phyloP scores from a whole-genome alignment of 2,888 invertebrate species.

The Barypeithes pellucidus region DNA sequence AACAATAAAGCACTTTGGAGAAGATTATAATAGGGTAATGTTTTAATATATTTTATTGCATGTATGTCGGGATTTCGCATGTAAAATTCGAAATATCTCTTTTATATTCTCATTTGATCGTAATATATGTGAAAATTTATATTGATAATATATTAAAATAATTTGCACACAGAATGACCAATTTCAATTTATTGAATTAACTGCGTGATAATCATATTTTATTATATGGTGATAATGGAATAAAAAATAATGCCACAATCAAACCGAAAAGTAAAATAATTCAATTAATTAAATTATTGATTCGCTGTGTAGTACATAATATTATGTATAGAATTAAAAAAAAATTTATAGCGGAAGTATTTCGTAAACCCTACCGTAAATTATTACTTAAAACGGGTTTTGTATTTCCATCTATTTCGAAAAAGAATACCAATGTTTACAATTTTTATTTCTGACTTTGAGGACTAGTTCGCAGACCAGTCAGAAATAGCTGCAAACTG shows the following conservation, averaged over 20 bases:
- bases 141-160: neutral
- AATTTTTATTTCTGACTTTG: no score
- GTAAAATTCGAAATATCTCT: neutral
- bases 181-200: slow-evolving; percentile 1
- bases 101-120: neutral
- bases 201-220: slow-evolving; percentile 2
- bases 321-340: neutral
- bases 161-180: neutral
- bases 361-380: no score
- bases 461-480: no score
- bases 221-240: neutral
- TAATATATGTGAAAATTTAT: neutral
- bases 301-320: neutral
- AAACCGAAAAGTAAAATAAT: neutral
- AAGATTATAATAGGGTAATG: no score
- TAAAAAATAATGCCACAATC: neutral
- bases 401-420: no score
- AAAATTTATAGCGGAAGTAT: neutral
- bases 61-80: neutral
- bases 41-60: neutral
- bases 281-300: neutral
- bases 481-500: no score
- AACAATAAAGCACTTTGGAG: no score
- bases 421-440: no score
- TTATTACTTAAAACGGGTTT: no score